phyloP scores from a whole-genome alignment of 2,888 invertebrate genomes.

The Aphodius granarius region DNA sequence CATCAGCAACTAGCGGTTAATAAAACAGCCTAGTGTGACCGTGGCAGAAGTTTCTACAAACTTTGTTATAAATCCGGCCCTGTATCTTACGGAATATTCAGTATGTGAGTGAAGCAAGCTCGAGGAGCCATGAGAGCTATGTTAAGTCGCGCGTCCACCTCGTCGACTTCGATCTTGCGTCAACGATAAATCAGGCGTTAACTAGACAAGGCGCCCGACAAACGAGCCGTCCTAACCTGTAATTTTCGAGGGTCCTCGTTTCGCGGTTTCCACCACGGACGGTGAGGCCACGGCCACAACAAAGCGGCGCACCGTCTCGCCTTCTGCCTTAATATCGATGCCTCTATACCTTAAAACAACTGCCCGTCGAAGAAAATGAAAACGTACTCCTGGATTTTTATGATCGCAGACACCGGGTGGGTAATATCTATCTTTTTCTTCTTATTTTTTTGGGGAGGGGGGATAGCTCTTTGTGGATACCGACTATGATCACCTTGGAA shows the following conservation, averaged over 20 bases:
- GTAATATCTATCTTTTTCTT: constrained; percentile 10
- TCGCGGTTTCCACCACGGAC: constrained; percentile 37
- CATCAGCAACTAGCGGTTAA: no score
- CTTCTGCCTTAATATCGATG: no score
- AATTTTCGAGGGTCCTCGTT: constrained; percentile 43
- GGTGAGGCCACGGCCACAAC: neutral
- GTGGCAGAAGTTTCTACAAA: no score
- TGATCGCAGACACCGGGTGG: constrained; percentile 6
- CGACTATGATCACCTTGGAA: constrained; percentile 11
- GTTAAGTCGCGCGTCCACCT: constrained; percentile 11
- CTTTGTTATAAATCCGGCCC: neutral
- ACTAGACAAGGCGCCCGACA: constrained; percentile 53
- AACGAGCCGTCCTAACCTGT: constrained; percentile 51
- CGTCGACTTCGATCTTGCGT: constrained; percentile 16
- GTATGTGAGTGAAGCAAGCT: neutral
- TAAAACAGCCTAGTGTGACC: no score
- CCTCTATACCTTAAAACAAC: no score
- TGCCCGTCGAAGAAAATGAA: constrained; percentile 13
- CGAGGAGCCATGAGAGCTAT: constrained; percentile 1
- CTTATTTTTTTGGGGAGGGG: constrained; percentile 15
- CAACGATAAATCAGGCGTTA: constrained; percentile 48
- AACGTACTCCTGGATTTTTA: constrained; percentile 14
- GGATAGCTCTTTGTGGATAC: neutral
- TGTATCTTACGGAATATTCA: neutral
- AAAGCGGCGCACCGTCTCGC: neutral